Evolutionary conservation across 2,797 vertebrate genomes (phyloP), one percentile per base, ranked within the genome.

Genomic region (Acridotheres tristis): DNA sequence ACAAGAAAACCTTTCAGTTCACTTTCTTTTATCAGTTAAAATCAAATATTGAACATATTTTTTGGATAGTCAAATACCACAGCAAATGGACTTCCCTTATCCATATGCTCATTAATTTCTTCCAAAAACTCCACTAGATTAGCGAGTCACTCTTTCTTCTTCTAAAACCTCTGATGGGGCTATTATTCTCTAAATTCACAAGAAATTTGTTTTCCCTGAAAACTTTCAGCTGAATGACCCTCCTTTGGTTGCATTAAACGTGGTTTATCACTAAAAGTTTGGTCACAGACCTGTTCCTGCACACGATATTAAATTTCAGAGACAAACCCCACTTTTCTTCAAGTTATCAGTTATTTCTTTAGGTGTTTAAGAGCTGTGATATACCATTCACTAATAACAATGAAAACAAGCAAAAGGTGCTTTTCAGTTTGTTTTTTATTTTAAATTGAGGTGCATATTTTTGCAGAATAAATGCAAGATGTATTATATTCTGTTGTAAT

Each of bases 81-180:
- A 54, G 26, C 21, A 92, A 86, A 86, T 65, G 21, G 43, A 75
- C 62, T 61, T 78, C 5, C 12, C 32, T 86, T 69, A 81, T 40
- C 77, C 62, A 72, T 84, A 90, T 57, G 34, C n/a, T 86, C 47
- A 81, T 86, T 94, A 84, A 68, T 77, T 95, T 82, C 30, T 89
- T 93, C 77, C 43, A 93, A 84, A 81, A 73, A 68, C 29, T 81
- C 26, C 27, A 65, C 30, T 14, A 79, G 43, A 54, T 82, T 87
- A 50, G 10, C 13, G 3, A 91, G 10, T 66, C 48, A 45, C 5
- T 21, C 30, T 53, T 83, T 74, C 18, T 47, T 43, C 15, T 86
- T 73, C 55, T 9, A 36, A 71, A 95, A 80, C 9, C 16, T 59
- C 21, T 43, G 43, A 54, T 30, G n/a, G 38, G 6, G 10, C 9